Conservation (phyloP, 2,888 invertebrate species). For the Meteorus colon region DNA sequence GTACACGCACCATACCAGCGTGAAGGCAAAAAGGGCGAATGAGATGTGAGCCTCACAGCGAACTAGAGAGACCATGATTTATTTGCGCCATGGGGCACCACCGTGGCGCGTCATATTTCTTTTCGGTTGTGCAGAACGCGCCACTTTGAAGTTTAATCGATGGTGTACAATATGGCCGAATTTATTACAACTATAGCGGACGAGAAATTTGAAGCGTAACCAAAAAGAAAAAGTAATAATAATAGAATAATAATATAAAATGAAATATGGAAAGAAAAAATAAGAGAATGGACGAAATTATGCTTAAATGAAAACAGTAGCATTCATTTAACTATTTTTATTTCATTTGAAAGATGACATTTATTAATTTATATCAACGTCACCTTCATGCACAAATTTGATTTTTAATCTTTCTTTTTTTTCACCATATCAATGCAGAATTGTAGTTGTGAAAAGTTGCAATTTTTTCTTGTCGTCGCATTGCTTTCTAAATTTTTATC, state of each 20-base stretch:
- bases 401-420: too few species aligned
- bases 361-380: too few species aligned
- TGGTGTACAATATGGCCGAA: conserved; percentile 56
- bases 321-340: background rate
- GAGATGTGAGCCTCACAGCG: conserved; percentile 22
- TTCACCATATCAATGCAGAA: too few species aligned
- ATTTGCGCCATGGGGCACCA: conserved; percentile 63
- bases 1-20: background rate
- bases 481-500: background rate
- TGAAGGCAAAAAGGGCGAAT: conserved; percentile 36
- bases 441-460: too few species aligned
- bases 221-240: conserved; percentile 24
- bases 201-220: conserved; percentile 42
- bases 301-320: background rate
- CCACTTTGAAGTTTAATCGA: conserved; percentile 61
- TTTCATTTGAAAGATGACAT: too few species aligned
- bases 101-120: conserved; percentile 46
- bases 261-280: background rate
- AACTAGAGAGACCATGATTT: conserved; percentile 57
- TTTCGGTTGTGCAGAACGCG: conserved; percentile 37
- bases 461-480: background rate
- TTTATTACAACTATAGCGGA: conserved; percentile 40
- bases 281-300: background rate
- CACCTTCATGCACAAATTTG: too few species aligned
- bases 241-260: conserved; percentile 23